Percentiles rank a stretch among this genome's conserved stretches.
phyloP scores from a whole-genome alignment of 2,888 invertebrate genomes.

The Stenolophus ochropezus region DNA sequence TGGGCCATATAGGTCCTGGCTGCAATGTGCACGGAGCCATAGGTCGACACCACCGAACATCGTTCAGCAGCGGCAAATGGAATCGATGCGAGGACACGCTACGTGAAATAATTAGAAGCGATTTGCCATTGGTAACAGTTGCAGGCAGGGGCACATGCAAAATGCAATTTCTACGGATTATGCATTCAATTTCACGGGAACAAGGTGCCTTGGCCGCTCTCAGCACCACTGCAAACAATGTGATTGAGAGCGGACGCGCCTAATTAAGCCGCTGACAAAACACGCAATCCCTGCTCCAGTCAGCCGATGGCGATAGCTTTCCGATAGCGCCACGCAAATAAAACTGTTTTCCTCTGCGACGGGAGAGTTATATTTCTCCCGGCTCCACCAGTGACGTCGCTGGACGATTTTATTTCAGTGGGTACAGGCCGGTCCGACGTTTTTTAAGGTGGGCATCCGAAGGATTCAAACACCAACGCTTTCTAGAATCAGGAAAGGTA shows the following conservation, averaged over 20 bases:
- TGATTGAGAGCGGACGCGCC: constrained; percentile 31
- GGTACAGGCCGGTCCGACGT: too few species aligned
- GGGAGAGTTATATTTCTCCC: constrained; percentile 40
- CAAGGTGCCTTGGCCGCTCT: constrained; percentile 51
- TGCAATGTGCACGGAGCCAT: neutral
- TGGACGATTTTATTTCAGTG: too few species aligned
- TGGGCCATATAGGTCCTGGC: neutral
- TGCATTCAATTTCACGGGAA: constrained; percentile 58
- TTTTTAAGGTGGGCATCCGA: too few species aligned
- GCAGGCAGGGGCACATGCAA: constrained; percentile 37
- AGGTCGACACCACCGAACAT: neutral
- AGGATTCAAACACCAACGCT: too few species aligned
- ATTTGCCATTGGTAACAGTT: constrained; percentile 51
- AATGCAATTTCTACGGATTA: constrained; percentile 60
- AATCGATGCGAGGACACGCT: constrained; percentile 8
- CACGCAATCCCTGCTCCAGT: constrained; percentile 4
- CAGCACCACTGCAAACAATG: constrained; percentile 50
- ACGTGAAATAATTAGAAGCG: constrained; percentile 29
- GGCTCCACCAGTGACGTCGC: too few species aligned
- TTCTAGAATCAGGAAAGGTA: too few species aligned
- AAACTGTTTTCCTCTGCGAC: constrained; percentile 51
- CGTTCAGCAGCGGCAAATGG: neutral
- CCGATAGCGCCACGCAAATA: constrained; percentile 35
- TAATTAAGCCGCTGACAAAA: constrained; percentile 49
- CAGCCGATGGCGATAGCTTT: constrained; percentile 23